Evolutionary conservation across 92 coral and sea anemone species (phyloP).

Genomic region (Phenganax subtilis): DNA sequence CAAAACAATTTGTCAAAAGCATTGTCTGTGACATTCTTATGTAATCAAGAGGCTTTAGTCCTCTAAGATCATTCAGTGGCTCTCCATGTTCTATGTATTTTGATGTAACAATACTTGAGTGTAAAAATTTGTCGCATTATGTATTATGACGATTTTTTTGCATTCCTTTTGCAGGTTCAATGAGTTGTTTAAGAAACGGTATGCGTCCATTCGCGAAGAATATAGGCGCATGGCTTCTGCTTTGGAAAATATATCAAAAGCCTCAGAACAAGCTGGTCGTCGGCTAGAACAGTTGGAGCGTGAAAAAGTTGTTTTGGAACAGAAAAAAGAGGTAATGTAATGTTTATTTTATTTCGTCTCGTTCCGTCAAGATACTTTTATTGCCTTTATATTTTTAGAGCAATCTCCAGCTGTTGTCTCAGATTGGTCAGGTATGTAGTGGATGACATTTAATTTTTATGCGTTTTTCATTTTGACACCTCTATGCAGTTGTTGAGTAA

Average conservation of each 20-base stretch:
- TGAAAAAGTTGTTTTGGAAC: conserved; percentile 89
- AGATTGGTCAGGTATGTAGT: conserved; percentile 89
- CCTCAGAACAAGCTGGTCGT: conserved; percentile 81
- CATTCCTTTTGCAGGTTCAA: conserved; percentile 55
- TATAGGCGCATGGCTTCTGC: conserved; percentile 84
- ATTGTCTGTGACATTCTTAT: no score
- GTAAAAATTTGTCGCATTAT: neutral
- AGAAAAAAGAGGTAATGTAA: conserved; percentile 80
- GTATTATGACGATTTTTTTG: neutral
- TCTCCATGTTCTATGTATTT: no score
- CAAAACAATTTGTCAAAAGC: no score
- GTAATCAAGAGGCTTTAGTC: no score
- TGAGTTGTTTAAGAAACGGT: conserved; percentile 72
- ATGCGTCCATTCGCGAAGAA: conserved; percentile 61
- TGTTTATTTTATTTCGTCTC: neutral
- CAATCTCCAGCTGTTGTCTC: conserved; percentile 82
- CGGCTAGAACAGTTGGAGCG: conserved; percentile 84
- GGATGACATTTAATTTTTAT: no score
- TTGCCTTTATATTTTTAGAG: conserved; percentile 57
- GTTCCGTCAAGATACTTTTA: neutral
- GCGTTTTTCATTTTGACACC: no score
- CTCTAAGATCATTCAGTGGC: no score
- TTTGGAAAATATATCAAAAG: conserved; percentile 76
- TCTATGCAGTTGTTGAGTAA: no score
- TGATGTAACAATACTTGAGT: no score